Conservation (phyloP, 2,888 invertebrate species). For the Aradus depressus region DNA sequence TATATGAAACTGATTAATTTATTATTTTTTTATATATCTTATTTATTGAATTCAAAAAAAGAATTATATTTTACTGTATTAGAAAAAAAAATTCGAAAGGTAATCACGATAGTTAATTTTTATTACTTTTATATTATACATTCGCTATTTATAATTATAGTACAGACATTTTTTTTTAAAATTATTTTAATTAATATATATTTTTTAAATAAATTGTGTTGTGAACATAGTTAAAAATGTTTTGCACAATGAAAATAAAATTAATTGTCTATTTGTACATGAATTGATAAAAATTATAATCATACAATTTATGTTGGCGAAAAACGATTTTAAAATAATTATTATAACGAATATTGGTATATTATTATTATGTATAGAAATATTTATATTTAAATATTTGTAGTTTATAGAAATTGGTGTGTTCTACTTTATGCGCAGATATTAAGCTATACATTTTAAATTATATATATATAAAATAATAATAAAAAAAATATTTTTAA, state of each 20-base stretch:
- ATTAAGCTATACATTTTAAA: too few species aligned
- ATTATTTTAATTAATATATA: neutral
- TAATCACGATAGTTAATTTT: slow-evolving; percentile 9
- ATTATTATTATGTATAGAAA: too few species aligned
- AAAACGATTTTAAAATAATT: too few species aligned
- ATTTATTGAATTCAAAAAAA: too few species aligned
- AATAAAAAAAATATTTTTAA: neutral
- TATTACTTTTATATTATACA: slow-evolving; percentile 11
- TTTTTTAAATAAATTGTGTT: slow-evolving; percentile 1
- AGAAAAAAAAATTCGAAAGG: neutral
- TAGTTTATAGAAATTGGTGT: slow-evolving; percentile 20
- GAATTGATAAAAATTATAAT: too few species aligned
- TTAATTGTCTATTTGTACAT: too few species aligned
- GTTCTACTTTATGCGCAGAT: slow-evolving; percentile 17
- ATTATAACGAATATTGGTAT: too few species aligned
- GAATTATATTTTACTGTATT: slow-evolving; percentile 3
- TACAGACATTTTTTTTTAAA: slow-evolving; percentile 1
- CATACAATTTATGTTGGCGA: too few species aligned
- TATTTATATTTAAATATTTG: slow-evolving; percentile 1
- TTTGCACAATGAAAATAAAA: too few species aligned
- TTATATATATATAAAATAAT: neutral
- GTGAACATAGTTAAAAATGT: neutral
- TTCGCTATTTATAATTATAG: neutral
- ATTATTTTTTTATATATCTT: too few species aligned
- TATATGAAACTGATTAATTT: too few species aligned